Evolutionary conservation across 2,888 invertebrate genomes (phyloP).

Genomic region (Hydriomena furcata): DNA sequence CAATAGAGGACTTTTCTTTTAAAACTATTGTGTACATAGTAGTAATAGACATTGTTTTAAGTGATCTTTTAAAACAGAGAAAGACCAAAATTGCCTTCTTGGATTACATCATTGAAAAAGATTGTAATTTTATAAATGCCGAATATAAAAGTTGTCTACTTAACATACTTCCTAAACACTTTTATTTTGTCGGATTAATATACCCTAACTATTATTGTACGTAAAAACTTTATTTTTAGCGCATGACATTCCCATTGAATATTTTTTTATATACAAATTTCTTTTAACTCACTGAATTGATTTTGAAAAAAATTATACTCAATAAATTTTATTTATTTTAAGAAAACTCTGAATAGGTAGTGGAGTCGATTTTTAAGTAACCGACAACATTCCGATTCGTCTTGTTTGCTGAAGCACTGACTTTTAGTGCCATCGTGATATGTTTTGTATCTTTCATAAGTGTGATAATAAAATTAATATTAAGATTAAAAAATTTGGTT

Average conservation of each 20-base stretch:
- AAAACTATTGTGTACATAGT: conserved; percentile 69
- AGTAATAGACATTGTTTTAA: conserved; percentile 63
- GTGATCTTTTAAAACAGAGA: conserved; percentile 37
- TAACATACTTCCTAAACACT: too few relatives aligned
- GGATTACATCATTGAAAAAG: not conserved
- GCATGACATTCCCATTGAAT: not conserved
- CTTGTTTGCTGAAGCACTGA: conserved; percentile 76
- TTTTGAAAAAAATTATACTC: conserved; percentile 42
- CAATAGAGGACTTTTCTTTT: conserved; percentile 37
- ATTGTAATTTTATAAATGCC: not conserved
- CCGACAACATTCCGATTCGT: conserved; percentile 41
- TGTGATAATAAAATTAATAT: conserved; percentile 80
- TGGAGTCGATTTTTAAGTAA: conserved; percentile 25
- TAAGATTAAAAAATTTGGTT: conserved; percentile 57
- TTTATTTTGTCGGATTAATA: too few relatives aligned
- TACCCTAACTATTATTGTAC: too few relatives aligned
- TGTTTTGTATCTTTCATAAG: conserved; percentile 81
- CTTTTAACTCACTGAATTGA: not conserved
- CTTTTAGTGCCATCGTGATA: conserved; percentile 82
- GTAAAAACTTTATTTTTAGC: too few relatives aligned
- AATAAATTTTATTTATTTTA: conserved; percentile 46
- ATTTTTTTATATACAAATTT: not conserved
- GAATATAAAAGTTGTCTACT: too few relatives aligned
- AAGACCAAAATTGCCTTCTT: conserved; percentile 12
- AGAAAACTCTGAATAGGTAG: conserved; percentile 28